Conservation (phyloP, 2,113 vertebrate species). For the Atherinomorus stipes region DNA sequence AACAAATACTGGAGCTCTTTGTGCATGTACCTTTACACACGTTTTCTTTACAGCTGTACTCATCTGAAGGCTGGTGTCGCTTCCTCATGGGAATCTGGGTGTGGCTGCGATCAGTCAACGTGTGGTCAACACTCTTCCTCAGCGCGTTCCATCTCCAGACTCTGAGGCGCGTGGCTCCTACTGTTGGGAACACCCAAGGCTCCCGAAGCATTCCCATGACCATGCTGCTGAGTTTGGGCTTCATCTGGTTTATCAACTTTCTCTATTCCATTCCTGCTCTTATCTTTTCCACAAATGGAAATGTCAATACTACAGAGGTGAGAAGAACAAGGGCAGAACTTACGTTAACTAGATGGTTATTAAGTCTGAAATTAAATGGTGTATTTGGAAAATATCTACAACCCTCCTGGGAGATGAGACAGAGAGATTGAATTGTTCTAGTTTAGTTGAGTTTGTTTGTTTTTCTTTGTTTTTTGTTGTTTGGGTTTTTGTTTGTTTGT, state of each 20-base stretch:
- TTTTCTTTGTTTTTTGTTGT: too few relatives aligned
- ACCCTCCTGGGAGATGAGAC: too few relatives aligned
- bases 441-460: too few relatives aligned
- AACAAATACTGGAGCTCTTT: too few relatives aligned
- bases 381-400: too few relatives aligned
- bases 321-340: slow-evolving; percentile 10
- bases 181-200: not conserved
- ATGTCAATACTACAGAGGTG: slow-evolving; percentile 81
- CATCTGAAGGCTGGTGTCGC: slow-evolving; percentile 76
- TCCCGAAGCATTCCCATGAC: slow-evolving; percentile 34
- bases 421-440: too few relatives aligned
- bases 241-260: slow-evolving; percentile 80
- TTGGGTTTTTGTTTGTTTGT: too few relatives aligned
- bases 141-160: slow-evolving; percentile 84
- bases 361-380: too few relatives aligned
- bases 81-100: slow-evolving; percentile 86
- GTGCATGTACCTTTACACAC: not conserved
- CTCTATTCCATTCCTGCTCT: slow-evolving; percentile 83
- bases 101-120: slow-evolving; percentile 83
- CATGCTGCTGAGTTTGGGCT: slow-evolving; percentile 59
- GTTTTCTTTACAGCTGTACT: slow-evolving; percentile 67
- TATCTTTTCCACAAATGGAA: slow-evolving; percentile 76
- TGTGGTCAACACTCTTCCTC: slow-evolving; percentile 86
- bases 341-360: too few relatives aligned
- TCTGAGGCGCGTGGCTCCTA: slow-evolving; percentile 74